These are phyloP conservation scores for Sinocyclocheilus grahami DNA, from an alignment of 2,113 vertebrate genomes.

Conservation along the genomic window DNA sequence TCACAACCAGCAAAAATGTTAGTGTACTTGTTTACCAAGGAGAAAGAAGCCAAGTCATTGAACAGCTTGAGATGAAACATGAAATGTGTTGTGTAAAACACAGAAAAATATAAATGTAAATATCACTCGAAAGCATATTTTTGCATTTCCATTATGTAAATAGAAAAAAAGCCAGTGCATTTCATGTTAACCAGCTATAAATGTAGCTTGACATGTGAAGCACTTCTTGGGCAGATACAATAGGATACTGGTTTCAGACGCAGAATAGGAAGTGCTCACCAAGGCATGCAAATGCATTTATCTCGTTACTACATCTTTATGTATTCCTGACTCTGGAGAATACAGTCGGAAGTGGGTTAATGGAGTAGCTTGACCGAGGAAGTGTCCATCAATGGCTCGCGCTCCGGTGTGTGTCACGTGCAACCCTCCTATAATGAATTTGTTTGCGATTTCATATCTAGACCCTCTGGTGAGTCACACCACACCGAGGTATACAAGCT, in stretches of 20 bases:
- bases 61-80: neutral
- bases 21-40: neutral
- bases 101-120: neutral
- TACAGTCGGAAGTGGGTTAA: conserved; percentile 6
- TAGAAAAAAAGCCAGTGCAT: neutral
- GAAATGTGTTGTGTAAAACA: neutral
- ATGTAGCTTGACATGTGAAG: conserved; percentile 10
- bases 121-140: neutral
- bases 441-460: neutral
- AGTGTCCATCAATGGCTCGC: neutral
- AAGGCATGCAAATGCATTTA: conserved; percentile 33
- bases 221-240: conserved; percentile 15
- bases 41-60: neutral
- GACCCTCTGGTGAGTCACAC: conserved; percentile 20
- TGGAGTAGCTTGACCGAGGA: conserved; percentile 10
- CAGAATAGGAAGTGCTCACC: conserved; percentile 12
- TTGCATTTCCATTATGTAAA: neutral
- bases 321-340: conserved; percentile 21
- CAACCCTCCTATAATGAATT: neutral
- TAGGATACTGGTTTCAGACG: neutral
- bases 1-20: neutral
- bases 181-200: conserved; percentile 11
- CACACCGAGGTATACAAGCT: conserved; percentile 20
- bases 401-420: neutral
- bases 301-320: conserved; percentile 40